Conservation (phyloP, 2,797 vertebrate species). For the Enteromius mattozi region DNA sequence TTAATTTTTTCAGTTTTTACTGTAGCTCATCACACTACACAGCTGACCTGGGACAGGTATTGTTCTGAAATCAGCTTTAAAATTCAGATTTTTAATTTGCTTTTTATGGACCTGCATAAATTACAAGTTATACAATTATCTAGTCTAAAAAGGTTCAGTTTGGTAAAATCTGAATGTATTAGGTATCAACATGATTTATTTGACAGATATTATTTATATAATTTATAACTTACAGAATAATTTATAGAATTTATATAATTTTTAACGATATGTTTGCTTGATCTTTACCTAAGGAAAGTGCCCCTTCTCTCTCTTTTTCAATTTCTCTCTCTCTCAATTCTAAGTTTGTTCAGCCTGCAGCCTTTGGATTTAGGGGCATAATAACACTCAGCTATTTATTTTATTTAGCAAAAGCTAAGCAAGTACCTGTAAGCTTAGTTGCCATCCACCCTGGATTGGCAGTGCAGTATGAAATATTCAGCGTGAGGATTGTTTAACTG, state of each 20-base stretch:
- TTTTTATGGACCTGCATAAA: neutral
- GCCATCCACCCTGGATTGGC: neutral
- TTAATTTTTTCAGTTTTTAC: too few relatives aligned
- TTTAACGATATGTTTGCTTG: too few relatives aligned
- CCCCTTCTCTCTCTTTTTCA: too few relatives aligned
- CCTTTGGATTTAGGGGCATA: neutral
- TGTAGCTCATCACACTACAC: too few relatives aligned
- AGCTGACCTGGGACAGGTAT: too few relatives aligned
- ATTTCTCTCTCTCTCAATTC: neutral
- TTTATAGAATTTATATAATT: too few relatives aligned
- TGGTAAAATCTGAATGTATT: neutral
- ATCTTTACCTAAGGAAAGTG: too few relatives aligned
- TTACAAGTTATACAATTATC: neutral
- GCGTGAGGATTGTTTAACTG: constrained; percentile 15
- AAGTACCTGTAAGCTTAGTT: neutral
- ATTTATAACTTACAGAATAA: too few relatives aligned
- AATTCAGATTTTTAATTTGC: too few relatives aligned
- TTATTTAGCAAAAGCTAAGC: neutral
- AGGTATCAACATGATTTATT: neutral
- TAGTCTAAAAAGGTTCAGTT: neutral
- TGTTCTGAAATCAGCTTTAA: too few relatives aligned
- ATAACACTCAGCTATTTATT: neutral
- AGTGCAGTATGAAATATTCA: neutral
- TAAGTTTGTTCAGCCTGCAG: neutral
- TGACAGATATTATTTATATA: neutral